Evolutionary conservation across 1,140 invertebrate species (phyloP), one percentile per base, ranked within the genome.

Genomic region (Wiebesia pumilae): DNA sequence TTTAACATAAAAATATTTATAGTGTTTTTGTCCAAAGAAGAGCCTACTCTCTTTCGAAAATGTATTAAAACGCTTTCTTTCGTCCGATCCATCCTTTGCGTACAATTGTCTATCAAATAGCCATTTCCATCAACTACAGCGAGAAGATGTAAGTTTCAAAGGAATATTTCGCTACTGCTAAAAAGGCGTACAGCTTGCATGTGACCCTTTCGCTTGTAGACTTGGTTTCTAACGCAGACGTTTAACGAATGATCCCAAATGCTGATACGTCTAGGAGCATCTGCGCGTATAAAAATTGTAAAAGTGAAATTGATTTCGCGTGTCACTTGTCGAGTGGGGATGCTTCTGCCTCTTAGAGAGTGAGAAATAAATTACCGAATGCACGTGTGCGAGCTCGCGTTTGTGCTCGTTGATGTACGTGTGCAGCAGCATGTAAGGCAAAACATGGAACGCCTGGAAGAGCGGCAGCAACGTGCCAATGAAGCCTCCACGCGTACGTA

Each of bases 271-370:
- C n/a, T n/a, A n/a, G n/a, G n/a, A n/a, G n/a, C 40, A n/a, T 19
- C 43, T 16, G 7, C 40, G 51, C n/a, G 33, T 62, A 19, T 54
- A 81, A 85, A 81, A 81, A 85, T 71, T 0, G n/a, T n/a, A 0
- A 86, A 81, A 81, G 84, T 86, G 79, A 86, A 81, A 81, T 86
- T 86, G 79, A 82, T 86, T 81, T 65, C 16, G 27, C n/a, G 54
- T 67, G 51, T 43, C 84, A 65, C 33, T 24, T 51, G 73, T 35
- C 43, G 27, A 14, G 65, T 51, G 3, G 67, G 38, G 62, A 24
- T 16, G 71, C 38, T 33, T 38, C 43, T 38, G 65, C 33, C 0
- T 43, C 35, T 33, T 21, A 73, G 67, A 24, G 38, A 43, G 35
- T 40, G n/a, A 47, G 47, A 83, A 30, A 62, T 30, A 83, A 43